phyloP scores from a whole-genome alignment of 2,888 invertebrate species.

The Lithophane semibrunnea region DNA sequence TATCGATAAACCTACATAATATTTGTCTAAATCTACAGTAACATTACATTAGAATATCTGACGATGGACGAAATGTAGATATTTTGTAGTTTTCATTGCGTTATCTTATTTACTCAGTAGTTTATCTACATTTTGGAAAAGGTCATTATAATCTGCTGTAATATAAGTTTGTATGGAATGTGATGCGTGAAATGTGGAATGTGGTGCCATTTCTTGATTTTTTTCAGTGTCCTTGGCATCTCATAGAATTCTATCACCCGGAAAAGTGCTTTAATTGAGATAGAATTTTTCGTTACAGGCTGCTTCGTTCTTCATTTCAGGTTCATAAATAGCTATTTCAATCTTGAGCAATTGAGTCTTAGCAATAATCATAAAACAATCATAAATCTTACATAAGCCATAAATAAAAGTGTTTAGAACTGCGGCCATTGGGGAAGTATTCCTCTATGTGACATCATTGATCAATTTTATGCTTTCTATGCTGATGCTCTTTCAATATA shows the following conservation, averaged over 20 bases:
- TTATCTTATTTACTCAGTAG: slow-evolving; percentile 27
- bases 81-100: not conserved
- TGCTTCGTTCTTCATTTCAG: not conserved
- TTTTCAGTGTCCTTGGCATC: not conserved
- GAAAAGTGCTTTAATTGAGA: not conserved
- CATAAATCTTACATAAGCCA: not conserved
- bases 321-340: not conserved
- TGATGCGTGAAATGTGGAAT: not conserved
- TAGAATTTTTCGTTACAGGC: not conserved
- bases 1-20: slow-evolving; percentile 34
- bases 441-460: not conserved
- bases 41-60: not conserved
- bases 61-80: slow-evolving; percentile 12
- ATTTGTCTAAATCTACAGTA: slow-evolving; percentile 26
- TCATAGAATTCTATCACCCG: not conserved
- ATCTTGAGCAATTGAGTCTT: not conserved
- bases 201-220: not conserved
- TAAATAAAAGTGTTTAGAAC: not conserved
- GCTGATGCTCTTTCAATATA: slow-evolving; percentile 27
- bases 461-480: not conserved
- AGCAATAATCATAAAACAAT: not conserved
- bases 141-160: slow-evolving; percentile 3
- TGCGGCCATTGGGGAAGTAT: not conserved
- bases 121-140: slow-evolving; percentile 14
- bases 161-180: not conserved